phyloP scores from a whole-genome alignment of 1,140 invertebrate genomes.

The Drosophila willistoni region DNA sequence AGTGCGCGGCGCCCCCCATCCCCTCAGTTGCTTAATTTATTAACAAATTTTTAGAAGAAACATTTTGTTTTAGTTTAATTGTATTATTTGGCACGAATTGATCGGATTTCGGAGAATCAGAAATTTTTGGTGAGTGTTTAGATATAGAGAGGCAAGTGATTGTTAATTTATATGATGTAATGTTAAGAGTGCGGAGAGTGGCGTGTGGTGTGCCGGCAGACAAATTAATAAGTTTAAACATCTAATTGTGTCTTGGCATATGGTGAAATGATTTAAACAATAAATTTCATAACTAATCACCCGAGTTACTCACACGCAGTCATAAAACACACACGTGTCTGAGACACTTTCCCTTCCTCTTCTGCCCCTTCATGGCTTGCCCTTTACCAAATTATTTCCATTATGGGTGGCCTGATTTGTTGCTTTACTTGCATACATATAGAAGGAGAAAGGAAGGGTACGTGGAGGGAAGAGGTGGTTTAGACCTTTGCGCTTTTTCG shows the following conservation, averaged over 20 bases:
- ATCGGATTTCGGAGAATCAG: neutral
- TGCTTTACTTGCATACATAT: neutral
- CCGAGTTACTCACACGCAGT: neutral
- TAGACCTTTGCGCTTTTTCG: neutral
- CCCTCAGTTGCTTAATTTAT: slow-evolving; percentile 6
- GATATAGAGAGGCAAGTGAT: neutral
- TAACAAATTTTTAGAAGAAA: slow-evolving; percentile 11
- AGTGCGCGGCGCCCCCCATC: neutral
- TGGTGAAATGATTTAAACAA: slow-evolving; percentile 1
- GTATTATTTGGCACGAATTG: slow-evolving; percentile 9
- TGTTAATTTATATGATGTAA: neutral
- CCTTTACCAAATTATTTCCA: neutral
- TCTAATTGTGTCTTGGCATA: neutral
- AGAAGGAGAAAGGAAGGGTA: no score
- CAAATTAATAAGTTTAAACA: neutral
- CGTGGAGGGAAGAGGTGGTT: no score
- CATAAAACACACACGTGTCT: neutral
- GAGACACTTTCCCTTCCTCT: neutral
- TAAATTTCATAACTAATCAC: neutral
- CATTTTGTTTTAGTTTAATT: slow-evolving; percentile 15
- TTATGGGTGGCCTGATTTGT: slow-evolving; percentile 3
- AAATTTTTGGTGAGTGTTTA: slow-evolving; percentile 3
- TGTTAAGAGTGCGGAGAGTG: neutral
- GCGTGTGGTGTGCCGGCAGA: neutral
- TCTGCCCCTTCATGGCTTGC: neutral